phyloP scores from a whole-genome alignment of 2,797 vertebrate genomes.

The Peromyscus attwateri region DNA sequence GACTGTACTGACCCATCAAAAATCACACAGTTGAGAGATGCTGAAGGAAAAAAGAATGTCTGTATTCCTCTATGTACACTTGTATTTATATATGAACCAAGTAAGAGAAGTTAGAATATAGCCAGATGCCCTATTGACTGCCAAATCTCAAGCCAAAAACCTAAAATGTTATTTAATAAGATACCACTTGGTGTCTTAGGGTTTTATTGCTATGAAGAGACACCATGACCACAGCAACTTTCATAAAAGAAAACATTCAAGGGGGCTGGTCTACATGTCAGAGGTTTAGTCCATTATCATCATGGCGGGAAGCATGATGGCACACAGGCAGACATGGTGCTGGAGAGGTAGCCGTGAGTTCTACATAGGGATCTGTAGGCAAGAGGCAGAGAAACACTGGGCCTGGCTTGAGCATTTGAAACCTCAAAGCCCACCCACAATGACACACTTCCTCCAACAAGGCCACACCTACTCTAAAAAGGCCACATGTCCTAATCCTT shows the following conservation, averaged over 20 bases:
- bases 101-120: slow-evolving; percentile 59
- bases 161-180: slow-evolving; percentile 29
- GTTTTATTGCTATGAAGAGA: not conserved
- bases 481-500: not conserved
- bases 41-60: slow-evolving; percentile 26
- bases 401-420: not conserved
- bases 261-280: not conserved
- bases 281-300: not conserved
- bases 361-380: not conserved
- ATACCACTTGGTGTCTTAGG: not conserved
- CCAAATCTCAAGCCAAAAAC: slow-evolving; percentile 33
- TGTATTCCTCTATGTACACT: slow-evolving; percentile 4
- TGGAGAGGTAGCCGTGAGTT: not conserved
- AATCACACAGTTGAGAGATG: slow-evolving; percentile 20
- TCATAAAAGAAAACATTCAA: not conserved
- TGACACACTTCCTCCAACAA: not conserved
- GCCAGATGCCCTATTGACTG: slow-evolving; percentile 42
- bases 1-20: not conserved
- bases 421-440: not conserved
- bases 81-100: slow-evolving; percentile 28
- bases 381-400: not conserved
- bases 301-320: not conserved
- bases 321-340: not conserved
- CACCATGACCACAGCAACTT: not conserved
- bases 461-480: not conserved